These are phyloP conservation scores for Coryphaenoides rupestris DNA, from an alignment of 2,113 vertebrate species.

Conservation along the genomic window DNA sequence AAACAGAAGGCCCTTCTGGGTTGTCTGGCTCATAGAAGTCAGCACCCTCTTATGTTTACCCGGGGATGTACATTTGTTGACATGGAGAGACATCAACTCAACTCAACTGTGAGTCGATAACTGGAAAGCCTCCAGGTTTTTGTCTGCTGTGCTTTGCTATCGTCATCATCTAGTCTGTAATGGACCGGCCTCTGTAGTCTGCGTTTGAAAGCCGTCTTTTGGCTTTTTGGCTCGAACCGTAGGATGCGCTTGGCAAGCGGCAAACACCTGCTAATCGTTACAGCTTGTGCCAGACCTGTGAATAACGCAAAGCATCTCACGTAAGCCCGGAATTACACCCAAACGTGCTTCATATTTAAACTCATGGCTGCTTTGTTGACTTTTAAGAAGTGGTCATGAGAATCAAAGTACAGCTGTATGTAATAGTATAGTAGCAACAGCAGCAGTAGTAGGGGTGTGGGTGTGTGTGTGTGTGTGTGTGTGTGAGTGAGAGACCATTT, in stretches of 20 bases:
- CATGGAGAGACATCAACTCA: not conserved
- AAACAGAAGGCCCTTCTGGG: no score
- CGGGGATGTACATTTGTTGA: not conserved
- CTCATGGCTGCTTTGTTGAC: no score
- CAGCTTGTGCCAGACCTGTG: not conserved
- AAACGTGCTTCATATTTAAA: not conserved
- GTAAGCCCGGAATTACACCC: not conserved
- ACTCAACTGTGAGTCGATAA: slow-evolving; percentile 1
- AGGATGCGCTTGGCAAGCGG: slow-evolving; percentile 9
- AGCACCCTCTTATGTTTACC: no score
- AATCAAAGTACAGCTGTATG: not conserved
- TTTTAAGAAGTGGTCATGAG: not conserved
- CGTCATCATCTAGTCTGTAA: slow-evolving; percentile 38
- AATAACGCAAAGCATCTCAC: not conserved
- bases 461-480: no score
- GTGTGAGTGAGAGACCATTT: not conserved
- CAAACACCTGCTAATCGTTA: slow-evolving; percentile 18
- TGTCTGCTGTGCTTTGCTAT: no score
- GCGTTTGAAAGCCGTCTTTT: slow-evolving; percentile 13
- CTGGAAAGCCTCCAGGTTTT: not conserved
- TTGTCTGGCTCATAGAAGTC: no score
- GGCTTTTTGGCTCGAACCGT: not conserved
- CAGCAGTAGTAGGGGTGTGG: no score
- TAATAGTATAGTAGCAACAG: not conserved
- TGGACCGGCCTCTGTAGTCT: not conserved